Evolutionary conservation across 2,113 vertebrate genomes (phyloP).

Genomic region (Laterallus jamaicensis): DNA sequence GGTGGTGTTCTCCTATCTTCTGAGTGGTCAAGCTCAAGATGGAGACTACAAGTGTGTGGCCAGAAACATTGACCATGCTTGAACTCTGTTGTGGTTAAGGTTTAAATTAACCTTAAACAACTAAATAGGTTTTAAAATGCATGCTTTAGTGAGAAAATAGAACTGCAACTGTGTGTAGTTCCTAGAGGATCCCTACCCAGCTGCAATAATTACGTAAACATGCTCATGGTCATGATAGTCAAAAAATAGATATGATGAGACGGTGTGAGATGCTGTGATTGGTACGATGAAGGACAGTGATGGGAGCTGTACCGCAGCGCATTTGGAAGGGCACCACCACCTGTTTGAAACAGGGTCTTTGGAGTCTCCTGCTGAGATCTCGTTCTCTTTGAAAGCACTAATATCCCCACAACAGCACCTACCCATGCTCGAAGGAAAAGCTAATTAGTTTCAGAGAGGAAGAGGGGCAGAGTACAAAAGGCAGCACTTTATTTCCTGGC

Average conservation of each 20-base stretch:
- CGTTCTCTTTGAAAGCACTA: neutral
- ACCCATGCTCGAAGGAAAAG: neutral
- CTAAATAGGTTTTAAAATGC: neutral
- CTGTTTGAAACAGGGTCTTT: neutral
- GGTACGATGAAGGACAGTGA: slow-evolving; percentile 3
- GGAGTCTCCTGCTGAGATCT: neutral
- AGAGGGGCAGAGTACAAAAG: neutral
- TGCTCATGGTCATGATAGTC: fast-evolving
- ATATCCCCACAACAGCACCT: neutral
- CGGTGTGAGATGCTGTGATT: neutral
- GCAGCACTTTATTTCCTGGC: neutral
- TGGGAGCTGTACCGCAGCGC: neutral
- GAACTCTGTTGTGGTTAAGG: neutral
- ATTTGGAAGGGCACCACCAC: neutral
- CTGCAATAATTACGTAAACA: neutral
- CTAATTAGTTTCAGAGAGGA: neutral
- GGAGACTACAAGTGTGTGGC: neutral
- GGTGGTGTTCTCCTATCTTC: neutral
- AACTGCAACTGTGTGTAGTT: neutral
- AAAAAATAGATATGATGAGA: neutral
- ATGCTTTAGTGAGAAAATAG: neutral
- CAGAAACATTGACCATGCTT: neutral
- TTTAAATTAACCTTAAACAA: neutral
- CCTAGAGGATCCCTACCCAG: neutral
- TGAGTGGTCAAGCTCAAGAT: neutral